Percentiles rank a stretch among this genome's conserved stretches.
Evolutionary conservation across 2,113 vertebrate genomes (phyloP).

Genomic region (Struthidea cinerea): DNA sequence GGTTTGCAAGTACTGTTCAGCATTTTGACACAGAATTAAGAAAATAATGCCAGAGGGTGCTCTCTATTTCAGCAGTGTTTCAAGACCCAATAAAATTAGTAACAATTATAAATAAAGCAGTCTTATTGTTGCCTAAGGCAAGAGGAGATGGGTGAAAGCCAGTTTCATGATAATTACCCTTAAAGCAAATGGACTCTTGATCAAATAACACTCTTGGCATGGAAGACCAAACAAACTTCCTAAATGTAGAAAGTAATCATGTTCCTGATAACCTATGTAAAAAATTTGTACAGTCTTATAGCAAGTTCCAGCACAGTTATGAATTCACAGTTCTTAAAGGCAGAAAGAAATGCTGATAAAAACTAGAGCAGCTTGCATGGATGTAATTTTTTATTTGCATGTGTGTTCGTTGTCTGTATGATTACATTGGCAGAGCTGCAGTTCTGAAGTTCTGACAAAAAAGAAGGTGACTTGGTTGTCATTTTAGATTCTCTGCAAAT

Average conservation of each 20-base stretch:
- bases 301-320: neutral
- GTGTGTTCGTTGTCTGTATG: neutral
- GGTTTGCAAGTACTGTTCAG: constrained; percentile 2
- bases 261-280: neutral
- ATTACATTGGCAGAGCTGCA: neutral
- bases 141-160: neutral
- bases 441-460: neutral
- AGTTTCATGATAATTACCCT: neutral
- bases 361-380: neutral
- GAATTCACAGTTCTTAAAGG: neutral
- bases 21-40: neutral
- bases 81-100: constrained; percentile 29
- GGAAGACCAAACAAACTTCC: neutral
- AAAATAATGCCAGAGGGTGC: constrained; percentile 28
- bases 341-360: neutral
- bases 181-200: neutral
- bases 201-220: neutral
- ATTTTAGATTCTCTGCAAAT: neutral
- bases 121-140: neutral
- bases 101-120: constrained; percentile 3
- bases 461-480: neutral
- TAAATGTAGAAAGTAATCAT: neutral
- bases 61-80: constrained; percentile 29
- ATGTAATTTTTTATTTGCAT: neutral
- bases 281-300: neutral